Conservation (phyloP, 2,888 invertebrate genomes). For the Volucella bombylans region DNA sequence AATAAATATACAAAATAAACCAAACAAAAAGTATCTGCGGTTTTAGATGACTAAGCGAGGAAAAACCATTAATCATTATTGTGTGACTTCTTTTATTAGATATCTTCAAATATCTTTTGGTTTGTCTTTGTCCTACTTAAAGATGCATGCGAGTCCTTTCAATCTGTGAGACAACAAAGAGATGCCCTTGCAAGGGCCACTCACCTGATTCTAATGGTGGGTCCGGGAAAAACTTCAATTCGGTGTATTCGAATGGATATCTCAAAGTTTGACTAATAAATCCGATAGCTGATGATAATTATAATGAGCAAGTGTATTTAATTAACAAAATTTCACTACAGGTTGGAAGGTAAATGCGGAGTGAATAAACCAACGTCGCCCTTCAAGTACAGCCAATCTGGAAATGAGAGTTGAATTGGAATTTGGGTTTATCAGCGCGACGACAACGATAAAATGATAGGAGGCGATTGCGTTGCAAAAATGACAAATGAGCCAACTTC, state of each 20-base stretch:
- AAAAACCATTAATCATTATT: not conserved
- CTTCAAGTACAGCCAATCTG: constrained; percentile 24
- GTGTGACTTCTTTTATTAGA: not conserved
- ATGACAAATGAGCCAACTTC: constrained; percentile 49
- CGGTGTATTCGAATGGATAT: not conserved
- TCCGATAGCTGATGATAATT: not conserved
- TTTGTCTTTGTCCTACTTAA: constrained; percentile 31
- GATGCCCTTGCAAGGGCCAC: constrained; percentile 26
- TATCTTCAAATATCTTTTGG: too few species aligned
- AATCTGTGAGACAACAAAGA: constrained; percentile 57
- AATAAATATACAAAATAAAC: not conserved
- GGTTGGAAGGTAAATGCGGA: constrained; percentile 2
- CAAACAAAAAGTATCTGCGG: constrained; percentile 15
- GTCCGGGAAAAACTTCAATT: not conserved
- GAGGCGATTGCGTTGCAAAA: constrained; percentile 6
- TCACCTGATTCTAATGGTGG: constrained; percentile 15
- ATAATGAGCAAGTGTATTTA: not conserved
- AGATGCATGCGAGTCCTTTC: constrained; percentile 34
- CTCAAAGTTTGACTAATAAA: not conserved
- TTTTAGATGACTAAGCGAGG: constrained; percentile 39
- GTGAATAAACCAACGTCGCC: constrained; percentile 9
- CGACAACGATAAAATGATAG: not conserved
- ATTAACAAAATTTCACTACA: constrained; percentile 12
- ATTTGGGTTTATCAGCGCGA: constrained; percentile 51
- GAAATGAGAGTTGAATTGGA: constrained; percentile 44